Base-by-base conservation (phyloP, 1,140 invertebrate species). In the Caerostris darwini region DNA sequence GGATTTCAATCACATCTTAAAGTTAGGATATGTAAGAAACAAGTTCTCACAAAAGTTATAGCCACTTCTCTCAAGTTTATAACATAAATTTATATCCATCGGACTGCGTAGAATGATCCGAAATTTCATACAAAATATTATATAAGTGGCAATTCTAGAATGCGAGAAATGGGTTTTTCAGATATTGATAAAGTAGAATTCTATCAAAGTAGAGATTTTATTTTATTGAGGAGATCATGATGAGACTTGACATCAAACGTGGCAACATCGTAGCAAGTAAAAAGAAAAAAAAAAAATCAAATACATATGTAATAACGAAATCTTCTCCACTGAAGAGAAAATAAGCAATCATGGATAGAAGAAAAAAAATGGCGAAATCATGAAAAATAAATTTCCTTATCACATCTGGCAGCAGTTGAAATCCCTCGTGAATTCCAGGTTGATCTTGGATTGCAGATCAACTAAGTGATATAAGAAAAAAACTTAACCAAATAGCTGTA, bases 321-420 rank as follows among this genome's bases (percentile, higher is more conserved):
- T 59, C 17, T 17, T 67, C 69, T 17, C 81, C n/a, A 59, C 17
- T 50, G n/a, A 34, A 58, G 6, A 67, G n/a, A 34, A 50, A 19
- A 10, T 57, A 7, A 58, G 69, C 59, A 90, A 87, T 50, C 12
- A 3, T 8, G 19, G 3, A 61, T 10, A 10, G 17, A 61, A 58
- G 12, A 71, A 81, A 90, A 34, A n/a, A 34, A 90, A 64, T 6
- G 19, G 34, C 34, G 7, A 53, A n/a, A 5, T 81, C 89, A 59
- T 90, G 89, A 77, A 90, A 90, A 77, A 90, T 77, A 90, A 90
- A 77, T 90, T 59, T 67, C 12, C 54, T 17, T n/a, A 34, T 77
- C 89, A 14, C 19, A 90, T 57, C 87, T n/a, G 57, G 67, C n/a
- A 87, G 64, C 50, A 83, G 56, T 34, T 8, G 3, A 54, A 83